phyloP scores from a whole-genome alignment of 2,888 invertebrate species.

The Acleris literana region DNA sequence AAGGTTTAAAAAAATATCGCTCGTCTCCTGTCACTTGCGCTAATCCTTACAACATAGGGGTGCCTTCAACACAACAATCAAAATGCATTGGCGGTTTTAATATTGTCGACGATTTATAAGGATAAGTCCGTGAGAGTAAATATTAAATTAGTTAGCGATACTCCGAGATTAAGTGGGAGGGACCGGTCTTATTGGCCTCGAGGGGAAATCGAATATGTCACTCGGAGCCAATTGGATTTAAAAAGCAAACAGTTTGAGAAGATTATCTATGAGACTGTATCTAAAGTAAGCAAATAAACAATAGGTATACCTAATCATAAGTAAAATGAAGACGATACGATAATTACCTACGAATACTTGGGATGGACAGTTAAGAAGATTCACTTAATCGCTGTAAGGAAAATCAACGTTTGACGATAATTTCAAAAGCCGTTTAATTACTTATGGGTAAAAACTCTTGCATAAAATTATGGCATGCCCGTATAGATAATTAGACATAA shows the following conservation, averaged over 20 bases:
- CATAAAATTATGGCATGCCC: too few relatives aligned
- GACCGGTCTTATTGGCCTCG: constrained; percentile 43
- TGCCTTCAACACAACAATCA: constrained; percentile 69
- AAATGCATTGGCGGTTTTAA: constrained; percentile 81
- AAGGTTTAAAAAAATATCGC: constrained; percentile 12
- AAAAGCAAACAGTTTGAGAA: constrained; percentile 8
- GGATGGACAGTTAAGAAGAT: too few relatives aligned
- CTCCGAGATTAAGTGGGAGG: constrained; percentile 79
- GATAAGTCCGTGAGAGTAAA: constrained; percentile 81
- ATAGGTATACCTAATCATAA: too few relatives aligned
- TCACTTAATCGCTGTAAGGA: too few relatives aligned
- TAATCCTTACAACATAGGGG: constrained; percentile 57
- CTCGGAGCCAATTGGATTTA: constrained; percentile 39
- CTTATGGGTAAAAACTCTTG: too few relatives aligned
- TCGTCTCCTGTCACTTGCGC: constrained; percentile 45
- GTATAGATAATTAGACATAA: too few relatives aligned
- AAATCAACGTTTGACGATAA: too few relatives aligned
- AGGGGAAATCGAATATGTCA: constrained; percentile 38
- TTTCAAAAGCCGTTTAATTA: too few relatives aligned
- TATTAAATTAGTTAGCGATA: constrained; percentile 83
- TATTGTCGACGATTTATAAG: constrained; percentile 83
- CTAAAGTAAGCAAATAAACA: neutral
- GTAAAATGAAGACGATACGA: too few relatives aligned
- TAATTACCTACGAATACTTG: too few relatives aligned
- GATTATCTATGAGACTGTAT: neutral